Evolutionary conservation across 2,888 invertebrate species (phyloP).

Genomic region (Torymus aiolomorphi): DNA sequence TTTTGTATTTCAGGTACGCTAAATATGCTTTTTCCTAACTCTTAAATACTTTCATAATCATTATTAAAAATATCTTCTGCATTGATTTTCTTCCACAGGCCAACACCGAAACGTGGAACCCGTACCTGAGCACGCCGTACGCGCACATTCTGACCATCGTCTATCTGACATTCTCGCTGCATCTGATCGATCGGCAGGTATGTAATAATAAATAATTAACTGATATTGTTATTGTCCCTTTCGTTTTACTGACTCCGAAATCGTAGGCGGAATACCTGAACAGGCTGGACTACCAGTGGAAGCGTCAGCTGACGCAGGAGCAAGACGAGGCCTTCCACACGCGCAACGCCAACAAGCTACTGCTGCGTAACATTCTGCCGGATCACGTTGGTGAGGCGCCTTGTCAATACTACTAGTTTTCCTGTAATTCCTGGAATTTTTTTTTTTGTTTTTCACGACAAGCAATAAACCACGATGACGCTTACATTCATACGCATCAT

Average conservation of each 20-base stretch:
- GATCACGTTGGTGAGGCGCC: slow-evolving; percentile 86
- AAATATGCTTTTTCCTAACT: not conserved
- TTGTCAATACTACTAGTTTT: too few species aligned
- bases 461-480: too few species aligned
- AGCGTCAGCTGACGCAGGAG: slow-evolving; percentile 85
- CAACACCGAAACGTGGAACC: slow-evolving; percentile 82
- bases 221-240: too few species aligned
- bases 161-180: slow-evolving; percentile 86
- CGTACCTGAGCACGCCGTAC: slow-evolving; percentile 81
- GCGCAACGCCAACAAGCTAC: slow-evolving; percentile 90
- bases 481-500: too few species aligned
- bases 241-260: too few species aligned
- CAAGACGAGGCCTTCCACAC: slow-evolving; percentile 91
- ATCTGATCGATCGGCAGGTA: slow-evolving; percentile 90
- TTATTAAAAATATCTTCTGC: slow-evolving; percentile 59
- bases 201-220: too few species aligned
- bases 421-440: too few species aligned
- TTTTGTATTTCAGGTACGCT: slow-evolving; percentile 77
- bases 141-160: slow-evolving; percentile 86
- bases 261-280: slow-evolving; percentile 87
- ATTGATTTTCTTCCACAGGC: slow-evolving; percentile 67
- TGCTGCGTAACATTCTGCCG: slow-evolving; percentile 94
- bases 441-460: too few species aligned
- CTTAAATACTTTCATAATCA: not conserved
- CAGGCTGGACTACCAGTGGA: slow-evolving; percentile 89